Evolutionary conservation across 2,888 invertebrate genomes (phyloP), one percentile per base, ranked within the genome.

Genomic region (Catocala fraxini): DNA sequence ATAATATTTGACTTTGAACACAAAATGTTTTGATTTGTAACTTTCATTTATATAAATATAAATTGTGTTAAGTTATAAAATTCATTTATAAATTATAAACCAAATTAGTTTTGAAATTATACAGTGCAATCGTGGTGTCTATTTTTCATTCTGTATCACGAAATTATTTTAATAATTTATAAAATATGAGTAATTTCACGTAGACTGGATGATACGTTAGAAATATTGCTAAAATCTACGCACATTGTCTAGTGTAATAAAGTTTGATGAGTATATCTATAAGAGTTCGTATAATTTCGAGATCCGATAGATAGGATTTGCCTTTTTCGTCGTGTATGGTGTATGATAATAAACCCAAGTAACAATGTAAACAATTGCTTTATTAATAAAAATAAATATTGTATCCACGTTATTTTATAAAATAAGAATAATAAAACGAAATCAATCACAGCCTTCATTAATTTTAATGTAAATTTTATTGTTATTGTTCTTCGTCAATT

Each of bases 161-260:
- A 43, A 33, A 25, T 57, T 15, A 15, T 48, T 55, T 51, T 56
- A 52, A 51, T 43, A 54, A 63, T 42, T 46, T 60, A 45, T 45
- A 6, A 52, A 65, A 56, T 63, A 54, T 63, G 51, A 65, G 71
- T 68, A 63, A 71, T 75, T 65, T 73, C 77, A 85, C 83, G 81
- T 90, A 89, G 86, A 85, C 85, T 85, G 88, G 85, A 82, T 78
- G 71, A 77, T 64, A 73, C 70, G 79, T 77, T 86, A 85, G 83
- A 81, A 42, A 35, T 81, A 85, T 77, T 70, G 88, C 86, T 88
- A 84, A 86, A 78, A 83, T 82, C 83, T 88, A 89, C 91, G 91
- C 91, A 91, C 89, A 89, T 87, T 77, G 72, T 79, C 59, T 75
- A 77, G 72, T 69, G 41, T 68, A 69, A 46, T 71, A 72, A 80